These are phyloP conservation scores for Phymastichus coffea DNA, from an alignment of 1,140 invertebrate genomes.

Conservation along the genomic window DNA sequence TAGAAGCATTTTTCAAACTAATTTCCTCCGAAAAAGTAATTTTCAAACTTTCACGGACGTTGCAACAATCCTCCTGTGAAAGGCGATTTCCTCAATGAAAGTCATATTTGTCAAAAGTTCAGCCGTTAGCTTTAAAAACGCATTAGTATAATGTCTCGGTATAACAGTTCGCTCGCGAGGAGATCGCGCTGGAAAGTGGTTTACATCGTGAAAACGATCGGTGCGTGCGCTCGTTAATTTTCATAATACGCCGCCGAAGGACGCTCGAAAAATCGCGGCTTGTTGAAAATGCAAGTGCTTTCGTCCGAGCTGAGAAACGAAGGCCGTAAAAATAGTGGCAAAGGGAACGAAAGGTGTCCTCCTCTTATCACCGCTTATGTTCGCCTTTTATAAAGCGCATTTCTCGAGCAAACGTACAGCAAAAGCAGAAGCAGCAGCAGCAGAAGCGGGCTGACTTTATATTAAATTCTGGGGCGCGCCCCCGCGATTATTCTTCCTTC, in stretches of 20 bases:
- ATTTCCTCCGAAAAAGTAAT: conserved; percentile 11
- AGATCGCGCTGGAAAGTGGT: no score
- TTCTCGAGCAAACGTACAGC: not conserved
- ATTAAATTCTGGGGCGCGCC: conserved; percentile 18
- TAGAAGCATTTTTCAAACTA: conserved; percentile 23
- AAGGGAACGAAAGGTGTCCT: not conserved
- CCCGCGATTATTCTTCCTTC: conserved; percentile 9
- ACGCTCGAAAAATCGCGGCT: no score
- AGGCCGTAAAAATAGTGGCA: no score
- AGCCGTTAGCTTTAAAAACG: no score
- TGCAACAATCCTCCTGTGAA: conserved; percentile 6
- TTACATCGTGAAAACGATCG: no score
- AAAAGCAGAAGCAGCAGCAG: not conserved
- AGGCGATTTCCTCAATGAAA: not conserved
- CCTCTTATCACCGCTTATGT: not conserved
- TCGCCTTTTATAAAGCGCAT: conserved; percentile 13
- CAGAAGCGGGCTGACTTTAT: conserved; percentile 20
- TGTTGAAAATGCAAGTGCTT: no score
- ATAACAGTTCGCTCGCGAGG: no score
- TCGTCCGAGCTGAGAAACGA: no score
- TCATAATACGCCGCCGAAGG: no score
- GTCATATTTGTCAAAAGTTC: no score
- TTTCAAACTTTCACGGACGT: conserved; percentile 5
- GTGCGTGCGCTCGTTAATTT: no score
- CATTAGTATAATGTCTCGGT: no score